Percentiles rank a stretch among this genome's conserved stretches.
Conservation (phyloP, 1,140 invertebrate species). For the Diuraphis noxia region DNA sequence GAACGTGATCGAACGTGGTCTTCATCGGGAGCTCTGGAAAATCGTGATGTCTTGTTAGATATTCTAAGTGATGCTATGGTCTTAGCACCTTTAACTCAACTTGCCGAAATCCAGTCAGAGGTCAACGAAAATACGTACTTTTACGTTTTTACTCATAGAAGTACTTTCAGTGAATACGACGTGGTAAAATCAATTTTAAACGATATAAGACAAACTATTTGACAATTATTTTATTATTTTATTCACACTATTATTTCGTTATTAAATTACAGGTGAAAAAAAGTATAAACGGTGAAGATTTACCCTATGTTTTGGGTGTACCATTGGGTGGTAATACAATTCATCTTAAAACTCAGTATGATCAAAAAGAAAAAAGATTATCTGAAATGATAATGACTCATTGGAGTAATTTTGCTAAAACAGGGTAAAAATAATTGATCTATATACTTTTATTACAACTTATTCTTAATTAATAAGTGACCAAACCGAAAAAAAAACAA, state of each 20-base stretch:
- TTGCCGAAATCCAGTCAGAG: constrained; percentile 56
- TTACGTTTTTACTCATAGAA: constrained; percentile 86
- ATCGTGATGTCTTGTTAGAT: constrained; percentile 56
- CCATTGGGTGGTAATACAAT: constrained; percentile 76
- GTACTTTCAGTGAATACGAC: constrained; percentile 72
- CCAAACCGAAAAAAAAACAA: not conserved
- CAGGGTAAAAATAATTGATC: constrained; percentile 67
- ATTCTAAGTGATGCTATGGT: constrained; percentile 84
- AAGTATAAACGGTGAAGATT: constrained; percentile 82
- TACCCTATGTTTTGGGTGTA: constrained; percentile 88
- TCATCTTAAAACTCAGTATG: constrained; percentile 76
- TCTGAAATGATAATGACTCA: constrained; percentile 82
- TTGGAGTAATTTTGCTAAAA: constrained; percentile 87
- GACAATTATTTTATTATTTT: not conserved
- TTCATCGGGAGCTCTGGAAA: constrained; percentile 52
- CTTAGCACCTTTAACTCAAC: constrained; percentile 71
- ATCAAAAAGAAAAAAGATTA: constrained; percentile 73
- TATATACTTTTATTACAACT: not conserved
- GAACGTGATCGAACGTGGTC: constrained; percentile 16
- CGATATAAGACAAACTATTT: not conserved
- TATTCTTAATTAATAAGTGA: not conserved
- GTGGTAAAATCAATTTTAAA: constrained; percentile 62
- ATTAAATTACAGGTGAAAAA: constrained; percentile 56
- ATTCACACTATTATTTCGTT: not conserved
- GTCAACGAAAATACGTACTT: constrained; percentile 80